These are phyloP conservation scores for Murina feae DNA, from an alignment of 2,113 vertebrate genomes.

Conservation along the genomic window DNA sequence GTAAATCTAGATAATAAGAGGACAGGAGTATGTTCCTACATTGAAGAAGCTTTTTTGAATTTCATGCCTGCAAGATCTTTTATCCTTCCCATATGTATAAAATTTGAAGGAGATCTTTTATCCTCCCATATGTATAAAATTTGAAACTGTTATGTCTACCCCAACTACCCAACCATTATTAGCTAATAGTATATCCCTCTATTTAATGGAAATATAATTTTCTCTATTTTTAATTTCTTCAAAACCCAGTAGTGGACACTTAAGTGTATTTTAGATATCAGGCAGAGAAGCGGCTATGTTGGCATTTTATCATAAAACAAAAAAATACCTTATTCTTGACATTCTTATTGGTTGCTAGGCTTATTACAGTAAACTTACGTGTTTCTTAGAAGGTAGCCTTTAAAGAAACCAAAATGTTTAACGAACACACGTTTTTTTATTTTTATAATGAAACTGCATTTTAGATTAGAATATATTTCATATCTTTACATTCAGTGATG, in stretches of 20 bases:
- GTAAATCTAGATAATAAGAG: background rate
- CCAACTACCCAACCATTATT: background rate
- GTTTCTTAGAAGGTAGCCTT: background rate
- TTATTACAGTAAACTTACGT: background rate
- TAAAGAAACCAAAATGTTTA: background rate
- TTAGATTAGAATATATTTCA: slow-evolving; percentile 1
- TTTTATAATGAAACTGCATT: background rate
- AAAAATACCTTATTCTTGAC: background rate
- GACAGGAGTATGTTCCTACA: background rate
- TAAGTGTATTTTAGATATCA: background rate
- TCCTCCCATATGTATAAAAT: background rate
- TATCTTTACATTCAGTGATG: background rate
- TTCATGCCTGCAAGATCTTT: background rate
- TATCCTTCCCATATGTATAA: background rate
- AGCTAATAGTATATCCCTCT: background rate
- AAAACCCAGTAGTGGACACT: background rate
- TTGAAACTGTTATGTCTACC: background rate
- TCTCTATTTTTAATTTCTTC: background rate
- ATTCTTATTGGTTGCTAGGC: background rate
- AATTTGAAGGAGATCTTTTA: background rate
- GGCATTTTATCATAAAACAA: background rate
- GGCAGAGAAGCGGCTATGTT: background rate
- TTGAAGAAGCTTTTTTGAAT: background rate
- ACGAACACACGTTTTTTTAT: background rate
- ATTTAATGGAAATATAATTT: background rate